Base-by-base conservation (phyloP, 2,113 vertebrate genomes). In the Heterotilapia buettikoferi region DNA sequence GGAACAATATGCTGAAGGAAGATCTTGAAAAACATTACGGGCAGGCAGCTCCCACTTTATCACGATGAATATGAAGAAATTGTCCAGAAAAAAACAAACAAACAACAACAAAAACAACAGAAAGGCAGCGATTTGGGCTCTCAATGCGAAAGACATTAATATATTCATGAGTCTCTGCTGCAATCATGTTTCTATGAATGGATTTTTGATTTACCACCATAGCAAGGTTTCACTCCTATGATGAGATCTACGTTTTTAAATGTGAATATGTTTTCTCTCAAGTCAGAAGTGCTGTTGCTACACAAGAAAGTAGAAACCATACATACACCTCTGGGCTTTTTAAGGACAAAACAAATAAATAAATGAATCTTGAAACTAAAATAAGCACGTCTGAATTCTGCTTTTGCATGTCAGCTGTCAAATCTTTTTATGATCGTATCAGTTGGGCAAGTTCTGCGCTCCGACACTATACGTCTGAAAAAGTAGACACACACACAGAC, bases 111-210 rank as follows among this genome's bases (percentile, higher is more conserved):
- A 88, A 88, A 91, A 89, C 89, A 92, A 87, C 82, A 80, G 68
- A 3, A 63, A 86, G 36, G 92, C 54, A 43, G 81, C 6, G 82
- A 87, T 84, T 88, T 61, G 61, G 24, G 45, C 73, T 81, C 38
- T 84, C 66, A 21, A 87, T 88, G 83, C 52, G 19, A 91, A 89
- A 79, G 6, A 71, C 80, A 93, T 92, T 92, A 89, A 94, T 92
- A 88, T 92, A 94, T 93, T 92, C 83, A 94, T 92, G 85, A 94
- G 59, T 52, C 76, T 66, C 85, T 88, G 82, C 81, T 78, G 85
- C 86, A 90, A 91, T 92, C 90, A 61, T 45, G 84, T 85, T 88
- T 76, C 63, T 73, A 86, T 88, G 88, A 93, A 90, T 90, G 89
- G 53, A n/a, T 91, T 91, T 93, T 84, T 92, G 85, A 91, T 91